Base-by-base conservation (phyloP, 2,888 invertebrate species). In the Drepana falcataria region DNA sequence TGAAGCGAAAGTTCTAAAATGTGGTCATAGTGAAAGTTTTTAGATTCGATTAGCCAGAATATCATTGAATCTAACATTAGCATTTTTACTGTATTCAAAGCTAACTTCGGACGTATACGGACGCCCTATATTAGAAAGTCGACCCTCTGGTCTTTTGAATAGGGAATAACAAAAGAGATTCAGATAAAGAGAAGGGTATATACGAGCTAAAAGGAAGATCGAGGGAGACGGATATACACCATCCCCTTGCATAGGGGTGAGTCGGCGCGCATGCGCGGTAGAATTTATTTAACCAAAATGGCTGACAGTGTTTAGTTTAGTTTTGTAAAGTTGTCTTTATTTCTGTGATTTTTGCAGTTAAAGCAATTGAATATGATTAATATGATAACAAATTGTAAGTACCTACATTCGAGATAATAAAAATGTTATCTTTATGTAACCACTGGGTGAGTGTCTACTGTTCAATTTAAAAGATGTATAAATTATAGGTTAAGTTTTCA, bases 241-340 rank as follows among this genome's bases (percentile, higher is more conserved):
- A 81, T 79, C 85, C 87, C 87, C 79, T 71, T 71, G 61, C 59
- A 61, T 70, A 75, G 61, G 84, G 83, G 74, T 75, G 68, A 69
- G 61, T 64, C 58, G 48, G 56, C 48, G 76, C 88, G 88, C 90
- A 81, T 82, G 89, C 81, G 77, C 67, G 65, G 67, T 61, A 51
- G 66, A 73, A 84, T 83, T 85, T 73, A 67, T 83, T 85, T 73
- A 67, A 69, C 65, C 76, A 90, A 90, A 68, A 90, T 90, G 90
- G 90, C 90, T 83, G 83, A 79, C 74, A 55, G 78, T 77, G 83
- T 76, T 75, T 64, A 71, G 71, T 70, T 67, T 58, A 57, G 73
- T 79, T 77, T 79, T 65, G 65, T 69, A 73, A 59, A 59, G 64
- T 74, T 70, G 63, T 4, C 2, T 48, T 54, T 41, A 33, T 56